These are phyloP conservation scores for Oeneis ivallda DNA, from an alignment of 2,888 invertebrate species.

Conservation along the genomic window DNA sequence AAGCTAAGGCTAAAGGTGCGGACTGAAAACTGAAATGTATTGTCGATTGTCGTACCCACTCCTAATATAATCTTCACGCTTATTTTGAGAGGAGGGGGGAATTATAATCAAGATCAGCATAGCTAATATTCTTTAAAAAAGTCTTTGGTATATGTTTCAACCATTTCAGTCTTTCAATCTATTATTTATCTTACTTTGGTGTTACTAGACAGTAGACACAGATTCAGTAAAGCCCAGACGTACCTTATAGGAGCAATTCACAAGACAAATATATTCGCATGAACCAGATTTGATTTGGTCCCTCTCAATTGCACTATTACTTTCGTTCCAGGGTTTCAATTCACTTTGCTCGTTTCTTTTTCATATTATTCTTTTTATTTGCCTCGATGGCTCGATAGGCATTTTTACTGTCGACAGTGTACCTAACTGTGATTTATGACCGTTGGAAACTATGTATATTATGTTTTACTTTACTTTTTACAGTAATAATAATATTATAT, in stretches of 20 bases:
- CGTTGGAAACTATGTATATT: background rate
- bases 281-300: conserved; percentile 48
- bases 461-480: background rate
- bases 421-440: conserved; percentile 9
- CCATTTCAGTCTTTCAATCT: too few species aligned
- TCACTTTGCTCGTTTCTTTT: conserved; percentile 46
- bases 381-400: conserved; percentile 5
- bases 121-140: too few species aligned
- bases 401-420: background rate
- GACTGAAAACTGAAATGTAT: too few species aligned
- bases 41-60: too few species aligned
- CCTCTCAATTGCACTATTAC: conserved; percentile 61
- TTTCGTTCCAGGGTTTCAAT: conserved; percentile 55
- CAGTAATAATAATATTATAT: too few species aligned
- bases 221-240: background rate
- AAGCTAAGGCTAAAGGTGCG: too few species aligned
- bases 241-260: background rate
- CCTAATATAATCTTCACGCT: too few species aligned
- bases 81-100: too few species aligned
- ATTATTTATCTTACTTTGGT: too few species aligned
- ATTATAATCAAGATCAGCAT: too few species aligned
- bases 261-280: conserved; percentile 22
- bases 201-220: too few species aligned
- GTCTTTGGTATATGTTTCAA: too few species aligned
- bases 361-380: conserved; percentile 42